A percentile compares a stretch with the other conserved stretches of the same genome.
These are phyloP conservation scores for Semotilus atromaculatus DNA, from an alignment of 2,797 vertebrate genomes.

Conservation along the genomic window DNA sequence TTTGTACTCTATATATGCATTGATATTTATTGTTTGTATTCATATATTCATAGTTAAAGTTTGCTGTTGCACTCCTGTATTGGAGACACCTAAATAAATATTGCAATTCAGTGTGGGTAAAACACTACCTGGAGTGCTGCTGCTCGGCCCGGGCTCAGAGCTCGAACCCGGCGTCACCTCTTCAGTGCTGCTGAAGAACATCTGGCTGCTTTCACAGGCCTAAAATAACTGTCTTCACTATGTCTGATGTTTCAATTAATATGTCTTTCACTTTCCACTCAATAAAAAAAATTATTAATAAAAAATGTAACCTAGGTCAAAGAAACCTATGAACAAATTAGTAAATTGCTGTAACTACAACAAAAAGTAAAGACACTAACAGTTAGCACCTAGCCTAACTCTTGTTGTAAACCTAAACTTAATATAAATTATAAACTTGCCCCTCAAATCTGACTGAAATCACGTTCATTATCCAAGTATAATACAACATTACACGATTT, in stretches of 20 bases:
- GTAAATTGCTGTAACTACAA: neutral
- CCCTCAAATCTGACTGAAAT: neutral
- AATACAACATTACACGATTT: no score
- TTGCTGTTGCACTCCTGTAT: neutral
- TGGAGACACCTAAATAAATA: neutral
- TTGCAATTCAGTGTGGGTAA: neutral
- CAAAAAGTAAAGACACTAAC: no score
- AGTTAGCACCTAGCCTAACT: no score
- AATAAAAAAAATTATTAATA: no score
- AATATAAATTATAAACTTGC: neutral
- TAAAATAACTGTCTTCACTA: neutral
- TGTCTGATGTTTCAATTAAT: no score
- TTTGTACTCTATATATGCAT: neutral
- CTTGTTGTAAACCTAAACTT: neutral
- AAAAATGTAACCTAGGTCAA: neutral
- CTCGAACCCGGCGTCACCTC: slow-evolving; percentile 67
- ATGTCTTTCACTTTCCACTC: no score
- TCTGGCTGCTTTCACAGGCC: slow-evolving; percentile 39
- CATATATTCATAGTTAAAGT: neutral
- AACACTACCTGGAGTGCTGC: slow-evolving; percentile 1
- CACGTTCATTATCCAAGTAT: no score
- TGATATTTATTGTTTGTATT: neutral
- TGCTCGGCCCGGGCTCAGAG: slow-evolving; percentile 50
- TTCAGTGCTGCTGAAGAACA: slow-evolving; percentile 76
- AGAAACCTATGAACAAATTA: neutral